Base-by-base conservation (phyloP, 2,888 invertebrate genomes). In the Eilema caniola region DNA sequence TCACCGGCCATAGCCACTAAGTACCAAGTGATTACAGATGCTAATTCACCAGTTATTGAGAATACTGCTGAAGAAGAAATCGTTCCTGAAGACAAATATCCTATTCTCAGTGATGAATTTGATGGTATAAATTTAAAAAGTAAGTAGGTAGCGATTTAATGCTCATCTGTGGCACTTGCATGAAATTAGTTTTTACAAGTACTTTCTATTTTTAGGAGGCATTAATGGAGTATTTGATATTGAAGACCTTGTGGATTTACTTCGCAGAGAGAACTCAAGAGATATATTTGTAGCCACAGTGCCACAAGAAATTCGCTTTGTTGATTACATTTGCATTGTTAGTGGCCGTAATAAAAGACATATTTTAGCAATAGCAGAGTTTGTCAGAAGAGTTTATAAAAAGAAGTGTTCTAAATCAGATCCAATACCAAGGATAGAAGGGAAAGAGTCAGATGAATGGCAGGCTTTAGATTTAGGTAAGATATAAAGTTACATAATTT, bases 381-480 rank as follows among this genome's bases (percentile, higher is more conserved):
- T 98, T 92, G 96, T 98, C 0, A 95, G 97, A 72, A 97, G 96
- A 87, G 96, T 97, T 61, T 98, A 96, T 85, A 98, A 98, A 92
- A 96, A 96, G 67, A 98, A 98, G 88, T 95, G 96, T 57, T 63
- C 89, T 31, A 89, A 94, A 74, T 88, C 84, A 24, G 98, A 99
- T 88, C 79, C 88, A 25, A 92, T 98, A 83, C 98, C 98, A 0
- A 96, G 94, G 84, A 96, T 98, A 78, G 98, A 98, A 94, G 98
- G 98, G 31, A 96, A 96, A 88, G 92, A 96, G 66, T 97, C 97
- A 16, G 96, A 96, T 66, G 97, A 98, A 83, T 99, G 99, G 99
- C 96, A 98, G 91, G 98, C 98, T 25, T 86, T 99, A 88, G 99
- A 99, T 95, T 95, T 99, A 93, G 98, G 98, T 98, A 95, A 69